Base-by-base conservation (phyloP, 2,797 vertebrate species). In the Sebastes baramenuke region DNA sequence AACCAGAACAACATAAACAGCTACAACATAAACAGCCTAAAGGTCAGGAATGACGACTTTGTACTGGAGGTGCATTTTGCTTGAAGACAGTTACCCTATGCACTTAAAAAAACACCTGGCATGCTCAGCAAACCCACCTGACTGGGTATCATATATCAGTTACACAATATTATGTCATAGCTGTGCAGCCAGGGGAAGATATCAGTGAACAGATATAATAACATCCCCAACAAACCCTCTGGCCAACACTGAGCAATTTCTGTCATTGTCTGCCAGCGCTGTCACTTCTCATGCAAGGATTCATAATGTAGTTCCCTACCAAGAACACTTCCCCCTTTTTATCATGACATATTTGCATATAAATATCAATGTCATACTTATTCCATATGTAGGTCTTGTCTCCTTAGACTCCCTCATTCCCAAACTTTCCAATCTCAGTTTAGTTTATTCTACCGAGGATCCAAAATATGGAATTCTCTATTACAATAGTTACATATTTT, bases 1-100 rank as follows among this genome's bases (percentile, higher is more conserved):
- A 72, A 70, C 18, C 54, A 79, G 65, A 13, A 14, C 36, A 70
- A 34, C 22, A 66, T 30, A 67, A 77, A 80, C 11, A 46, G 13
- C 66, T 25, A 14, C 36, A 72, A 34, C 22, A 68, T 30, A 67
- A 77, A 80, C 11, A 52, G 29, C 24, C 36, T 60, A 20, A 66
- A 75, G 65, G 42, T 77, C 34, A 27, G n/a, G 38, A 34, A 49
- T 42, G 32, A 9, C 0, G 1, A 74, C 20, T 46, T 56, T 61
- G 36, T 61, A n/a, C n/a, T 27, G 7, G 20, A 68, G n/a, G 66
- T 18, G 29, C 22, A 52, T 58, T 13, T 76, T 24, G 42, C 20
- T 67, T 72, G 8, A 66, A 20, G 9, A 62, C 64, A 29, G 1
- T 56, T 61, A 55, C 1, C 1, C 9, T 13, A 13, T 24, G 32